Percentiles rank a stretch among this genome's conserved stretches.
Evolutionary conservation across 1,140 invertebrate genomes (phyloP).

Genomic region (Drosophila virilis): DNA sequence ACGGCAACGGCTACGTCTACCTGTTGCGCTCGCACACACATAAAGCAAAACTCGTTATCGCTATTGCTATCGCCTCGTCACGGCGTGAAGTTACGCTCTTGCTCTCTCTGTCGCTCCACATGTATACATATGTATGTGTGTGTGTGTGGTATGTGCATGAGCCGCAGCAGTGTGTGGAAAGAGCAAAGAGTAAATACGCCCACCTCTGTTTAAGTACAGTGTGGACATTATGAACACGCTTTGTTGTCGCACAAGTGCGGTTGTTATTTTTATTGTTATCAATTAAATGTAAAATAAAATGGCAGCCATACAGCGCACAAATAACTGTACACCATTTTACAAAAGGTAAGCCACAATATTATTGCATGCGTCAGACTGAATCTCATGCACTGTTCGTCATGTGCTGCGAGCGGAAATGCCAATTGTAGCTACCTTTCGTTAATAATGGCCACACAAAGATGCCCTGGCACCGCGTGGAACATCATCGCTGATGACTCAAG

Average conservation of each 20-base stretch:
- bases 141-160: not conserved
- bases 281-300: slow-evolving; percentile 78
- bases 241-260: slow-evolving; percentile 54
- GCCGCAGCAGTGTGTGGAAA: slow-evolving; percentile 3
- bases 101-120: slow-evolving; percentile 27
- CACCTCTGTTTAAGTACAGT: slow-evolving; percentile 63
- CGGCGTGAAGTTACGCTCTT: slow-evolving; percentile 34
- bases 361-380: slow-evolving; percentile 60
- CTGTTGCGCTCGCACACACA: slow-evolving; percentile 61
- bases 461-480: slow-evolving; percentile 36
- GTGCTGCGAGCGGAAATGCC: slow-evolving; percentile 65
- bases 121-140: not conserved
- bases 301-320: slow-evolving; percentile 57
- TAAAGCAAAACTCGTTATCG: slow-evolving; percentile 65
- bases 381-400: slow-evolving; percentile 63
- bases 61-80: slow-evolving; percentile 40
- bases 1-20: slow-evolving; percentile 43
- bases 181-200: slow-evolving; percentile 48
- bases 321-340: slow-evolving; percentile 52
- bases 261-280: slow-evolving; percentile 66
- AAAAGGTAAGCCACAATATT: slow-evolving; percentile 62
- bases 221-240: slow-evolving; percentile 65
- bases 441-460: slow-evolving; percentile 71
- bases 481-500: slow-evolving; percentile 55
- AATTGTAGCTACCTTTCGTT: slow-evolving; percentile 78